Evolutionary conservation across 2,113 vertebrate genomes (phyloP).

Genomic region (Pontoporia blainvillei): DNA sequence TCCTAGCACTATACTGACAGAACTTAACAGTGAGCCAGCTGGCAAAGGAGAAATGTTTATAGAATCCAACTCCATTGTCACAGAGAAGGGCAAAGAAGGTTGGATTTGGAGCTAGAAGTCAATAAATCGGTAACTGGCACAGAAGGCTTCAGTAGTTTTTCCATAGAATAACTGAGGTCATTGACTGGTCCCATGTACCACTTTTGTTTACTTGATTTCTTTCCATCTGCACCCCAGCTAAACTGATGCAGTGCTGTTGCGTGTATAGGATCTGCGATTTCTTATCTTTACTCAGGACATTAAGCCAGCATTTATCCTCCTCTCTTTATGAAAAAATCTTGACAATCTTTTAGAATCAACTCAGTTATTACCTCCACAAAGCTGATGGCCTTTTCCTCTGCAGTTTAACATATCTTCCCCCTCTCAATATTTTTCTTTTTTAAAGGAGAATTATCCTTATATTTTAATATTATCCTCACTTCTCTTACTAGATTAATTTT

Average conservation of each 20-base stretch:
- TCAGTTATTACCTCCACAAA: neutral
- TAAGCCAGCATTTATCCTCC: neutral
- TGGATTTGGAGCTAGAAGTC: neutral
- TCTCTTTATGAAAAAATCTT: neutral
- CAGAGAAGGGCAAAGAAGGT: neutral
- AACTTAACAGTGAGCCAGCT: neutral
- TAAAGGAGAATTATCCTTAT: neutral
- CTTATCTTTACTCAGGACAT: neutral
- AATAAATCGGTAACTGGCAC: neutral
- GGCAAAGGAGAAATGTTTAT: neutral
- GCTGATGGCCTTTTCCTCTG: neutral
- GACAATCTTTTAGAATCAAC: neutral
- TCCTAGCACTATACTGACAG: neutral
- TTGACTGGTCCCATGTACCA: neutral
- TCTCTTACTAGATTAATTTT: neutral
- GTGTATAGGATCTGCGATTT: neutral
- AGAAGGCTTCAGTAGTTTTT: neutral
- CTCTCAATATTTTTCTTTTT: neutral
- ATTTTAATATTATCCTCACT: neutral
- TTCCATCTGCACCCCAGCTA: neutral
- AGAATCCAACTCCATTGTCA: neutral
- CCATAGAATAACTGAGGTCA: neutral
- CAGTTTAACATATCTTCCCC: neutral
- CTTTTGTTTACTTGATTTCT: neutral
- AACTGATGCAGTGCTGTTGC: neutral